Evolutionary conservation across 2,888 invertebrate genomes (phyloP).

Genomic region (Dynastes hyllus): DNA sequence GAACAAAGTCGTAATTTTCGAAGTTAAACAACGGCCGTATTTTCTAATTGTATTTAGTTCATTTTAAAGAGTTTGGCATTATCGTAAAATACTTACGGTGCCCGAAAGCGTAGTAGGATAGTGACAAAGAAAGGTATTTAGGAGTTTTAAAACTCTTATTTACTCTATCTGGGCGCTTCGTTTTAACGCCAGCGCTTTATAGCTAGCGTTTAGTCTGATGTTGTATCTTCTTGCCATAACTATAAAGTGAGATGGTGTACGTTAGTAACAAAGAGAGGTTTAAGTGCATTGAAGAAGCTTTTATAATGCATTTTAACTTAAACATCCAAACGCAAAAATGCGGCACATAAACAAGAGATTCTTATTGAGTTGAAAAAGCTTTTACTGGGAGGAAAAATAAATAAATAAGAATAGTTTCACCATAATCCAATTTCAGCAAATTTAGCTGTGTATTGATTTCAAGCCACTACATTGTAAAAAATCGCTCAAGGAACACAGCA

Average conservation of each 20-base stretch:
- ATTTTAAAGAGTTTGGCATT: slow-evolving; percentile 41
- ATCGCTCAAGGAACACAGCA: too few species aligned
- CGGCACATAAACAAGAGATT: too few species aligned
- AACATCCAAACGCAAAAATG: too few species aligned
- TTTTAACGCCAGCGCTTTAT: slow-evolving; percentile 12
- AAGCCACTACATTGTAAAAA: too few species aligned
- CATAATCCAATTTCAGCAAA: too few species aligned
- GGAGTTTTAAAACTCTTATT: slow-evolving; percentile 44
- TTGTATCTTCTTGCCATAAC: neutral
- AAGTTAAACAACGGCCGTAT: slow-evolving; percentile 43
- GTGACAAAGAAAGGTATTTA: slow-evolving; percentile 41
- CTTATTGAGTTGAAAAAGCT: too few species aligned
- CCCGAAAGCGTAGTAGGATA: slow-evolving; percentile 1
- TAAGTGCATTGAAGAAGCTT: neutral
- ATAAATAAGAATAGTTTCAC: too few species aligned
- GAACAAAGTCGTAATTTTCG: slow-evolving; percentile 28
- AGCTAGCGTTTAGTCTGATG: neutral
- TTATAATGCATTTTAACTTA: too few species aligned
- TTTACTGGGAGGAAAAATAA: too few species aligned
- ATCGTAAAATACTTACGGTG: slow-evolving; percentile 21
- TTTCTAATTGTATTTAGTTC: slow-evolving; percentile 46
- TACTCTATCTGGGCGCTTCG: slow-evolving; percentile 18
- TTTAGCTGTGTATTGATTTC: too few species aligned
- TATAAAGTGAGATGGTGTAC: neutral
- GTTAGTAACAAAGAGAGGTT: neutral